Evolutionary conservation across 2,888 invertebrate genomes (phyloP), one percentile per base, ranked within the genome.

Genomic region (Drosophila paucipuncta): DNA sequence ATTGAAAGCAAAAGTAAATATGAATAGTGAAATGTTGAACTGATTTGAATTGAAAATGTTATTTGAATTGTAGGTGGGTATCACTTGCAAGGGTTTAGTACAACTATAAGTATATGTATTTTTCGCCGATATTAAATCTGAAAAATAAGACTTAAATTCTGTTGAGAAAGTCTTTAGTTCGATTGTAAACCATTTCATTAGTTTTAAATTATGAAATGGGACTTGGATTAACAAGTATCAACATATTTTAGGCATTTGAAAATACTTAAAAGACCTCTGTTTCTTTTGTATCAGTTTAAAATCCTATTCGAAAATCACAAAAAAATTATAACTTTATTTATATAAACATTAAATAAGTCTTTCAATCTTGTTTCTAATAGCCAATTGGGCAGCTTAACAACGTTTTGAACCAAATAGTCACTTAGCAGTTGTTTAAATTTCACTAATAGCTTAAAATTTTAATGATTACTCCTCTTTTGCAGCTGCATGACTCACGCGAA

Each of bases 401-500:
- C 37, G 0, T 18, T 18, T 18, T 39, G 1, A 18, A 9, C 9
- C 18, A 16, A 18, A 37, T 37, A 37, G 6, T 37, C 2, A 37
- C 7, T 18, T 37, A 6, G 37, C 6, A 6, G 4, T 41, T 10
- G 41, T 10, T 41, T 2, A n/a, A 41, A 25, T 47, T 47, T 6
- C 47, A 25, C 0, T 13, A 49, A n/a, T 13, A 10, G 37, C 37
- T 37, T 18, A 2, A 6, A 31, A 35, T 2, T 33, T 9, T 22
- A 53, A 53, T 28, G 22, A 41, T 11, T 25, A 18, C 13, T 37
- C 22, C 5, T 2, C 16, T 1, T 30, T 28, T 1, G 1, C 54
- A 93, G 93, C 90, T 93, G 35, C 93, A 94, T 50, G 92, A 93
- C 68, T 94, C 94, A 28, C 91, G 94, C 35, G 93, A 94, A 73